These are phyloP conservation scores for Coelinius sp. DNA, from an alignment of 2,888 invertebrate genomes.

Conservation along the genomic window DNA sequence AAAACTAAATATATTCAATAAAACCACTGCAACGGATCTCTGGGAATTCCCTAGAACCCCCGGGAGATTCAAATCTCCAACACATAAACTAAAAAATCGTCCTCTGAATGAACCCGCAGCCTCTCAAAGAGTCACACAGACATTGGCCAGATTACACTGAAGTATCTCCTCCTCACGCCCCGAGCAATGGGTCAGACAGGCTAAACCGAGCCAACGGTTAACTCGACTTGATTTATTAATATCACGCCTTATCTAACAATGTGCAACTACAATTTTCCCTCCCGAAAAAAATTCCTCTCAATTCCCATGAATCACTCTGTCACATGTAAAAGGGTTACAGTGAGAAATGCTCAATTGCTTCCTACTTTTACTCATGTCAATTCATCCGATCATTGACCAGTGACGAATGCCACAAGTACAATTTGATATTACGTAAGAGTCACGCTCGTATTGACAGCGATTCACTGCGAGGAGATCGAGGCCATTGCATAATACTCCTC, in stretches of 20 bases:
- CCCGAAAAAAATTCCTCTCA: background rate
- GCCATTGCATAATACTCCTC: conserved; percentile 48
- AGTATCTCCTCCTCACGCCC: background rate
- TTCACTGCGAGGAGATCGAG: conserved; percentile 46
- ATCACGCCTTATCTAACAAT: conserved; percentile 34
- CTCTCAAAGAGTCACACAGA: conserved; percentile 2
- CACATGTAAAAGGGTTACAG: background rate
- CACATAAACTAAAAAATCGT: background rate
- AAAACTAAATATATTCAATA: too few relatives aligned
- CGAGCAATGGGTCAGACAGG: conserved; percentile 17
- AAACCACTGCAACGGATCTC: background rate
- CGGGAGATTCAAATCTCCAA: background rate
- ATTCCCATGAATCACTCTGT: background rate
- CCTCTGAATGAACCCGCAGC: background rate
- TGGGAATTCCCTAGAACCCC: background rate
- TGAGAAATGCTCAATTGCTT: background rate
- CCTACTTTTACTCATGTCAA: background rate
- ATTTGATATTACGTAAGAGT: conserved; percentile 46
- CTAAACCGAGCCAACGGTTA: conserved; percentile 8
- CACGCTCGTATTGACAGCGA: conserved; percentile 47
- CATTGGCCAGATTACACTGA: conserved; percentile 3
- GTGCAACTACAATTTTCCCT: conserved; percentile 13
- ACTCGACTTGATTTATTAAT: conserved; percentile 32
- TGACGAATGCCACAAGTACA: background rate
- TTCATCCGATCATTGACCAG: conserved; percentile 9